phyloP scores from a whole-genome alignment of 2,888 invertebrate species.

The Gerris lacustris region DNA sequence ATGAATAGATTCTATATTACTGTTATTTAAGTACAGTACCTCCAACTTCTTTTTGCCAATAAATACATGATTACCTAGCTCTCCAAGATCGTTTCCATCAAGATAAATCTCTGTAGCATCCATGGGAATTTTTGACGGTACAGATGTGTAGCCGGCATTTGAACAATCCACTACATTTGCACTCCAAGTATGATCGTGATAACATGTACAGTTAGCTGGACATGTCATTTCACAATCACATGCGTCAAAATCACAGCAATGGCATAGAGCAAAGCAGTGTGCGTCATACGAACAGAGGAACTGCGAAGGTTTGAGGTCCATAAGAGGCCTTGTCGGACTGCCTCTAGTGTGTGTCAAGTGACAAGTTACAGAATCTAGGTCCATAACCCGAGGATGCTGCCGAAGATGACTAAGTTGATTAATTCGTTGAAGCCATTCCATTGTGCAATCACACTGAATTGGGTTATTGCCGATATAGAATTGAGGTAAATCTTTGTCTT shows the following conservation, averaged over 20 bases:
- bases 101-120: conserved; percentile 86
- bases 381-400: conserved; percentile 79
- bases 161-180: conserved; percentile 88
- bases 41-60: conserved; percentile 81
- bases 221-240: conserved; percentile 97
- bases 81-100: conserved; percentile 77
- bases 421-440: conserved; percentile 87
- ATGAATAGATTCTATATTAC: conserved; percentile 69
- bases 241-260: conserved; percentile 90
- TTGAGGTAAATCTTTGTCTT: conserved; percentile 64
- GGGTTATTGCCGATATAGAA: conserved; percentile 88
- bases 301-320: conserved; percentile 65
- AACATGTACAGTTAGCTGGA: conserved; percentile 85
- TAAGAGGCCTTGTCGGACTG: conserved; percentile 48
- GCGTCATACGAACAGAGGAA: conserved; percentile 85
- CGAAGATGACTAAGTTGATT: conserved; percentile 67
- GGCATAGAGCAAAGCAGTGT: conserved; percentile 87
- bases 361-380: conserved; percentile 76
- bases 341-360: conserved; percentile 72
- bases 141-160: conserved; percentile 58
- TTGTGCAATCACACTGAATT: conserved; percentile 85
- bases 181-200: conserved; percentile 86
- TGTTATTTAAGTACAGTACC: conserved; percentile 72
- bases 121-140: conserved; percentile 81
- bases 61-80: conserved; percentile 74